Conservation (phyloP, 2,797 vertebrate genomes). For the Artibeus jamaicensis region DNA sequence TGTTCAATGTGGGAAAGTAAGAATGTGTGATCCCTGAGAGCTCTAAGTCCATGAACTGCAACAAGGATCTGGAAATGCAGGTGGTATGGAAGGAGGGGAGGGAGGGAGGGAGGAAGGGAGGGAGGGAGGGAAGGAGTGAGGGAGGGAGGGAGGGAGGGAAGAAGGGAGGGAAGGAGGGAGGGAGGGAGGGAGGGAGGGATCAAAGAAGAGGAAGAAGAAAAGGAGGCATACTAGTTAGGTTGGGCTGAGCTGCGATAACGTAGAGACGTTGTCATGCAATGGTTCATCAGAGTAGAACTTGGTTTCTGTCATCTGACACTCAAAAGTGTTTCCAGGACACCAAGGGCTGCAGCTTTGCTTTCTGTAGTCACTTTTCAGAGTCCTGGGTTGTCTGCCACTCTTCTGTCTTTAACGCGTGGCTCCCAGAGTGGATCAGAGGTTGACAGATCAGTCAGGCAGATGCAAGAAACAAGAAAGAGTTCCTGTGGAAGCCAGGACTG, state of each 20-base stretch:
- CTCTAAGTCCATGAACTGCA: neutral
- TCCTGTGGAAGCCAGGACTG: neutral
- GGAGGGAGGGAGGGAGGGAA: too few species aligned
- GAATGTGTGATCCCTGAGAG: neutral
- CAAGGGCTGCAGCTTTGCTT: neutral
- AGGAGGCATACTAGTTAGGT: too few species aligned
- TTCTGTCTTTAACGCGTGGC: neutral
- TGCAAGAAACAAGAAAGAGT: neutral
- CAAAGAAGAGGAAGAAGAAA: neutral
- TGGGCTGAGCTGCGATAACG: neutral
- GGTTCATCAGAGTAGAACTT: neutral
- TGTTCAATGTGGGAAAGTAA: neutral
- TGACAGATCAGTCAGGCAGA: neutral
- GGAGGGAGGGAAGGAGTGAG: fast-evolving
- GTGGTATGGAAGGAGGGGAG: neutral
- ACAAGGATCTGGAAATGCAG: neutral
- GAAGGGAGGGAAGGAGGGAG: too few species aligned
- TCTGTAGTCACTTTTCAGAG: neutral
- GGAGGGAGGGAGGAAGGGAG: too few species aligned
- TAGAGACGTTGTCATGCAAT: neutral
- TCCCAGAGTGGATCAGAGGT: neutral
- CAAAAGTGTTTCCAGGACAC: neutral
- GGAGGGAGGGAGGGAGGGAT: too few species aligned
- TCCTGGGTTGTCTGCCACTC: neutral
- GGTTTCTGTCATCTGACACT: neutral